Conservation (phyloP, 1,140 invertebrate species). For the Ericerus pela region DNA sequence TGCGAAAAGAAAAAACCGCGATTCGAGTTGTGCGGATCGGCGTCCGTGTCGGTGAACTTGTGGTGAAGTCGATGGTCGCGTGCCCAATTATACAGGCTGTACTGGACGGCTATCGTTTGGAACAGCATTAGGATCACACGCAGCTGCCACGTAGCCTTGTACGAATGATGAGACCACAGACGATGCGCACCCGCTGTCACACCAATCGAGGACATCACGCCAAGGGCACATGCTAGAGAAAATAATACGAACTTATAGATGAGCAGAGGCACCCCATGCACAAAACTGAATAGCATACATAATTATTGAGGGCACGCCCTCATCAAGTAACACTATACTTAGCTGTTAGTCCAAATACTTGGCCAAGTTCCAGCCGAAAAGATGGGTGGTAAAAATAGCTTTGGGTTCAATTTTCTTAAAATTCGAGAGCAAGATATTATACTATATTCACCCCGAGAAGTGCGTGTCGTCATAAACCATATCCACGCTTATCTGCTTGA, state of each 20-base stretch:
- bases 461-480: no score
- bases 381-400: no score
- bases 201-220: constrained; percentile 36
- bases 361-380: no score
- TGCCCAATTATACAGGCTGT: constrained; percentile 49
- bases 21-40: constrained; percentile 68
- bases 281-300: no score
- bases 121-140: constrained; percentile 37
- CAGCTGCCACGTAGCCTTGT: constrained; percentile 44
- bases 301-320: no score
- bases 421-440: no score
- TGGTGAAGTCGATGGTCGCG: constrained; percentile 81
- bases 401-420: no score
- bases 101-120: constrained; percentile 32
- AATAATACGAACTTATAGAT: neutral
- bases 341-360: no score
- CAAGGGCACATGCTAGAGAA: constrained; percentile 22
- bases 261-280: neutral
- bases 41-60: constrained; percentile 81
- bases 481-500: no score
- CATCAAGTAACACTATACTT: no score
- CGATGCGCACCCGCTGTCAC: constrained; percentile 50
- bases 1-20: constrained; percentile 78
- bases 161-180: constrained; percentile 48
- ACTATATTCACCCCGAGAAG: no score